Percentiles rank a stretch among this genome's conserved stretches.
These are phyloP conservation scores for Laspeyria flexula DNA, from an alignment of 2,888 invertebrate genomes.

Conservation along the genomic window DNA sequence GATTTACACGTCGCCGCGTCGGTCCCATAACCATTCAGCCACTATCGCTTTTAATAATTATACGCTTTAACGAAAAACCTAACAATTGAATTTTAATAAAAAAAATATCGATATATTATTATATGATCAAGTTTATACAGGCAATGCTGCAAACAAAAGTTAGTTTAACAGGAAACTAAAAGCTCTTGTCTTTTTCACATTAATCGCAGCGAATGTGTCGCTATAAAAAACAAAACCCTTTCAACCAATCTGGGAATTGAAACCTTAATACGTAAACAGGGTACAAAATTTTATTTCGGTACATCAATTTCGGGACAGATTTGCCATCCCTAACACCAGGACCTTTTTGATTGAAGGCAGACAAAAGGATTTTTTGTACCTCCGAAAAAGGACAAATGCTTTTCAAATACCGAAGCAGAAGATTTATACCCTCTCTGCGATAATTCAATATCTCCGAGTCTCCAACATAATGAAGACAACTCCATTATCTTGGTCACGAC, in stretches of 20 bases:
- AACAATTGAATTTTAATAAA: no score
- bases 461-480: constrained; percentile 39
- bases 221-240: constrained; percentile 33
- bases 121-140: no score
- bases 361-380: constrained; percentile 67
- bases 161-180: no score
- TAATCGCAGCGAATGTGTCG: constrained; percentile 9
- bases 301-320: constrained; percentile 8
- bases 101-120: no score
- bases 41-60: no score
- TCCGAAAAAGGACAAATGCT: constrained; percentile 69
- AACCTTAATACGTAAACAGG: constrained; percentile 18
- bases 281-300: constrained; percentile 14
- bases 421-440: constrained; percentile 64
- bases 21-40: no score
- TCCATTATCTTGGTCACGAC: not conserved
- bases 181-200: not conserved
- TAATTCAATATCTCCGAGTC: constrained; percentile 71
- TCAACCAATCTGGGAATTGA: constrained; percentile 23
- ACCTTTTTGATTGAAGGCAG: constrained; percentile 69
- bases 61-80: no score
- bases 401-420: constrained; percentile 64
- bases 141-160: no score
- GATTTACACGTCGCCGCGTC: no score
- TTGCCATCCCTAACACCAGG: constrained; percentile 39